Conservation (phyloP, 2,797 vertebrate genomes). For the Craterocephalus amniculus region DNA sequence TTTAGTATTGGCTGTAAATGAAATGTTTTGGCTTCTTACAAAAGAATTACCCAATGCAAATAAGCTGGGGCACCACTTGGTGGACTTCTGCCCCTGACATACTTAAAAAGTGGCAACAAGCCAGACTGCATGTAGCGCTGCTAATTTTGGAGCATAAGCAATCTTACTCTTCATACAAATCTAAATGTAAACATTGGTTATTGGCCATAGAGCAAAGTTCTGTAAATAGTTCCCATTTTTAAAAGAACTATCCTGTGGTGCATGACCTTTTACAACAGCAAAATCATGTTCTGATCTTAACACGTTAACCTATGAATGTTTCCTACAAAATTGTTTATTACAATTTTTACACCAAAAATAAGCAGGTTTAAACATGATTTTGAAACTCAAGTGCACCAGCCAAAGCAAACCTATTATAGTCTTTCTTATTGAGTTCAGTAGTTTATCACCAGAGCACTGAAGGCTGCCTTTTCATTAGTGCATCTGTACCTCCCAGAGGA, state of each 20-base stretch:
- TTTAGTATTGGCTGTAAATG: neutral
- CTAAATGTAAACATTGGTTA: conserved; percentile 1
- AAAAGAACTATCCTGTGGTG: neutral
- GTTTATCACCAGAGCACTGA: too few relatives aligned
- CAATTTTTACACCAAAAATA: too few relatives aligned
- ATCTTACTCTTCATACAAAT: conserved; percentile 22
- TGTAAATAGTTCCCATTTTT: neutral
- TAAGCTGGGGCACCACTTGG: conserved; percentile 12
- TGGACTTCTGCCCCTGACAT: conserved; percentile 44
- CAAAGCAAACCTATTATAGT: too few relatives aligned
- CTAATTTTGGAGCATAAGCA: conserved; percentile 29
- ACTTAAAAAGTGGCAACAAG: conserved; percentile 29
- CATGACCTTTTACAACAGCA: neutral
- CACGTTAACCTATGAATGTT: neutral
- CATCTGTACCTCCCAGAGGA: too few relatives aligned
- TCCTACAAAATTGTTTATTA: neutral
- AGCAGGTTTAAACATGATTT: too few relatives aligned
- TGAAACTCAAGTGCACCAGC: too few relatives aligned
- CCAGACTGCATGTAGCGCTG: conserved; percentile 18
- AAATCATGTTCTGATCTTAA: neutral
- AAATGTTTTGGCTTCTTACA: conserved; percentile 9
- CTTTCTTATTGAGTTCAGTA: too few relatives aligned
- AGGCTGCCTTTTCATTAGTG: too few relatives aligned
- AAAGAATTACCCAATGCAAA: conserved; percentile 24
- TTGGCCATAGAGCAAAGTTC: neutral